A percentile compares a stretch with the other conserved stretches of the same genome.
phyloP scores from a whole-genome alignment of 2,113 vertebrate species.

The Saccopteryx bilineata region DNA sequence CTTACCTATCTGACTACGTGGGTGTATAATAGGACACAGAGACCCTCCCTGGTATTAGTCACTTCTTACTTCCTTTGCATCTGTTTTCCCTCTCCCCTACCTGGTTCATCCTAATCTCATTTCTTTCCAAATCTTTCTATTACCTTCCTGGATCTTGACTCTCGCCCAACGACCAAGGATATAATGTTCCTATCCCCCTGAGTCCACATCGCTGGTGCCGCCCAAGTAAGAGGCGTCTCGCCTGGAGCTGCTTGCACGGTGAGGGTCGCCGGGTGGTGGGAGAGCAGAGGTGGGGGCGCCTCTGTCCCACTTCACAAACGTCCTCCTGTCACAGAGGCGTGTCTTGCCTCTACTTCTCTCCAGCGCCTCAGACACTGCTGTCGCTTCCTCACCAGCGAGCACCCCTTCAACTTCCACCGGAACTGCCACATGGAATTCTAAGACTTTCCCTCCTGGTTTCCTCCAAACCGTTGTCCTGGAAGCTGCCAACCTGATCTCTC shows the following conservation, averaged over 20 bases:
- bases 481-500: slow-evolving; percentile 17
- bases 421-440: fast-evolving
- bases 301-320: fast-evolving
- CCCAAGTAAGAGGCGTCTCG: not conserved
- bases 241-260: not conserved
- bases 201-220: not conserved
- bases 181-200: not conserved
- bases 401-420: not conserved
- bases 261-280: not conserved
- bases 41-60: not conserved
- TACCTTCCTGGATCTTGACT: not conserved
- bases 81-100: not conserved
- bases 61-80: not conserved
- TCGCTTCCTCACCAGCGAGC: not conserved
- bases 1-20: not conserved
- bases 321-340: not conserved
- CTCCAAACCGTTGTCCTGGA: not conserved
- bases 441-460: not conserved
- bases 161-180: not conserved
- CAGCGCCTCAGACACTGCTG: fast-evolving
- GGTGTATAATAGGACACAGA: not conserved
- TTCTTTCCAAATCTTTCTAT: not conserved
- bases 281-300: no score
- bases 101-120: not conserved
- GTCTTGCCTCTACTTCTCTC: not conserved